Conservation (phyloP, 2,888 invertebrate genomes). For the Pantelozetes paolii region DNA sequence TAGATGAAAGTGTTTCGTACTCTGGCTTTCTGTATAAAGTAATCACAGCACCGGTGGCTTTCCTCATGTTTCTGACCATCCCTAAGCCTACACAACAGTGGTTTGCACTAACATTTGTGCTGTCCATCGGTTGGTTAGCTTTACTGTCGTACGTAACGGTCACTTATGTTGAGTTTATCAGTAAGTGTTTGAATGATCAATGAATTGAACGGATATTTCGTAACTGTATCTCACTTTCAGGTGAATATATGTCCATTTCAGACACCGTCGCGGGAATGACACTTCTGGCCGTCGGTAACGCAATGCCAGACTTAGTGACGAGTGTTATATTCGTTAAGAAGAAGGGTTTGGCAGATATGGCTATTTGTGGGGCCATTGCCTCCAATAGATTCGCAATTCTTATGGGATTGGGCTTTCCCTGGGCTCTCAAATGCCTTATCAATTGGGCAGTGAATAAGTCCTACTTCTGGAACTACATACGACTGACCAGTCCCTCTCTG, state of each 20-base stretch:
- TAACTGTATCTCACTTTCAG: background rate
- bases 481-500: background rate
- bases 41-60: background rate
- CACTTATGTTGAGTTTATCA: slow-evolving; percentile 4
- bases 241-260: background rate
- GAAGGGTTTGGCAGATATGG: slow-evolving; percentile 17
- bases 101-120: slow-evolving; percentile 4
- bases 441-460: slow-evolving; percentile 22
- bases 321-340: slow-evolving; percentile 26
- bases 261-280: slow-evolving; percentile 24
- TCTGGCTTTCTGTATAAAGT: background rate
- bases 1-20: background rate
- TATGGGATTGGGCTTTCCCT: slow-evolving; percentile 20
- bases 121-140: slow-evolving; percentile 7
- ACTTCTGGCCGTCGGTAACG: slow-evolving; percentile 7
- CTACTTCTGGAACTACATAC: slow-evolving; percentile 13
- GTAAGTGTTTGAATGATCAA: slow-evolving; percentile 5
- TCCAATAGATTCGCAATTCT: slow-evolving; percentile 28
- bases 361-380: slow-evolving; percentile 17
- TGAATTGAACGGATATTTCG: background rate
- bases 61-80: slow-evolving; percentile 11
- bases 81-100: background rate
- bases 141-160: slow-evolving; percentile 19
- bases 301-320: slow-evolving; percentile 17
- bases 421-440: slow-evolving; percentile 5